Evolutionary conservation across 2,797 vertebrate species (phyloP), one percentile per base, ranked within the genome.

Genomic region (Gadopsis bispinosus): DNA sequence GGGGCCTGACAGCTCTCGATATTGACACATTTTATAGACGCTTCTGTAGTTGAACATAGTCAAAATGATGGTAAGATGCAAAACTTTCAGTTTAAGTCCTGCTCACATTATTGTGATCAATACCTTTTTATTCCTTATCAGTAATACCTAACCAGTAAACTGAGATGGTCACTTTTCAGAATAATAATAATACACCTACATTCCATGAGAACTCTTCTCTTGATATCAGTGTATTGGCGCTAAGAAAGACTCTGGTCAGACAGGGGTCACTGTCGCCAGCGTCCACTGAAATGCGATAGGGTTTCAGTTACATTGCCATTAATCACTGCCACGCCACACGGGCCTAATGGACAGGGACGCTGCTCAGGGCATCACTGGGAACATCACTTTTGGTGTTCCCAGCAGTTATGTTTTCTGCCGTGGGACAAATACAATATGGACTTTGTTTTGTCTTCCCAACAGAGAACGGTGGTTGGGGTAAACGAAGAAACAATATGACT

Each of bases 241-340:
- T 45, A 37, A 74, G 55, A 61, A n/a, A 31, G 20, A 2, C 8
- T 60, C 9, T 75, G 73, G 68, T 89, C 79, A 82, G 67, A 75
- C 54, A 22, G 41, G 41, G 67, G 76, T 79, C 78, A 85, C 55
- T 65, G 60, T 63, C 10, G 4, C 74, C 73, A 79, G 69, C n/a
- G 7, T 77, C 65, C 62, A 53, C 45, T 84, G 75, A 86, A 87
- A 88, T 69, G 39, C 2, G 56, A 90, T 76, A 74, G 73, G 78
- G 67, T 83, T 85, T 76, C 86, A 83, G 82, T 91, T 87, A 83
- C 88, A 71, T 2, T 20, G 69, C 65, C 77, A 83, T 92, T 88
- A 84, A 87, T 92, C 86, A 88, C 22, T 53, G 68, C 61, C 59
- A 68, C 31, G 10, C 58, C 59, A 48, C 79, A 10, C 58, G 19